These are phyloP conservation scores for Pipa parva DNA, from an alignment of 2,113 vertebrate genomes.

Conservation along the genomic window DNA sequence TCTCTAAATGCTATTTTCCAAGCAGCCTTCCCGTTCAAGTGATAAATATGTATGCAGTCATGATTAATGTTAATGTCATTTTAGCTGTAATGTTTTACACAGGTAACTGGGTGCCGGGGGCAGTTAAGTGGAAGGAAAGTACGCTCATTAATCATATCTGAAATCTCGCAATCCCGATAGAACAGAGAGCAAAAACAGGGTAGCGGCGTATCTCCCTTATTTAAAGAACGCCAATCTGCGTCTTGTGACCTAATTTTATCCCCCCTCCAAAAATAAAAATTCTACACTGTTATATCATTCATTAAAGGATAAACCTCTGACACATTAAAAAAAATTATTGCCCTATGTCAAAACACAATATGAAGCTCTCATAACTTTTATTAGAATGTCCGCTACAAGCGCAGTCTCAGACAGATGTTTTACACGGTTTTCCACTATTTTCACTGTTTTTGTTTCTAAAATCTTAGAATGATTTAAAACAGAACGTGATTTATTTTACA, in stretches of 20 bases:
- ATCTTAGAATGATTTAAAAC: no score
- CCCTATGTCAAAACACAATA: no score
- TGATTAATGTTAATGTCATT: conserved; percentile 41
- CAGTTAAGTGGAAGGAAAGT: conserved; percentile 33
- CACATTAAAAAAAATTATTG: no score
- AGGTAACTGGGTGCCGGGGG: conserved; percentile 29
- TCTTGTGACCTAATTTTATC: conserved; percentile 14
- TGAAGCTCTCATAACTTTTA: no score
- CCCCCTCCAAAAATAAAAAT: neutral
- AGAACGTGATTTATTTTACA: no score
- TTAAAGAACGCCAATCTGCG: neutral
- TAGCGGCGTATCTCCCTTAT: conserved; percentile 5
- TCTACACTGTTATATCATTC: no score
- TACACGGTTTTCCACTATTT: no score
- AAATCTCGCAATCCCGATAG: conserved; percentile 34
- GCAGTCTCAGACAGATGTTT: no score
- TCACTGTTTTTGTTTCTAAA: no score
- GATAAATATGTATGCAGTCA: conserved; percentile 38
- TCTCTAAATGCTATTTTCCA: conserved; percentile 13
- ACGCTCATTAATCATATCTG: conserved; percentile 37
- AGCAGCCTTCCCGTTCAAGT: conserved; percentile 21
- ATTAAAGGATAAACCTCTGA: no score
- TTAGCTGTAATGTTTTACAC: conserved; percentile 36
- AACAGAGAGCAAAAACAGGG: conserved; percentile 7
- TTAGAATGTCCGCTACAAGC: no score